phyloP scores from a whole-genome alignment of 2,888 invertebrate genomes.

The Drosophila planitibia region DNA sequence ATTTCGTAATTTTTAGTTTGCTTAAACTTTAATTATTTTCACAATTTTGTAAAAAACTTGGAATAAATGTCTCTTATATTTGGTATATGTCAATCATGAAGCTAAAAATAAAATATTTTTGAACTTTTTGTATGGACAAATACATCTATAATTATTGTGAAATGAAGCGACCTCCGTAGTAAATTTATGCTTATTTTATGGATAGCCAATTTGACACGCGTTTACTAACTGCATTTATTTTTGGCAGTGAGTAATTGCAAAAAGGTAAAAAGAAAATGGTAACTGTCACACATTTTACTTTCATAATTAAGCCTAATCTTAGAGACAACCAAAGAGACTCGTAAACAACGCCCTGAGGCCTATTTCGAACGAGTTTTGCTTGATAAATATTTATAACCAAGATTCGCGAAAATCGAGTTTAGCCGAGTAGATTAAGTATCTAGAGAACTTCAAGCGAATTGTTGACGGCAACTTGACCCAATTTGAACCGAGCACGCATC shows the following conservation, averaged over 20 bases:
- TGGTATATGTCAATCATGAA: neutral
- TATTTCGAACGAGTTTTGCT: constrained; percentile 20
- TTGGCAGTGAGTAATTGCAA: constrained; percentile 14
- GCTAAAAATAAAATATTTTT: neutral
- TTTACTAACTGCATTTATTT: constrained; percentile 11
- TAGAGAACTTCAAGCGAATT: constrained; percentile 30
- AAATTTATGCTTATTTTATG: neutral
- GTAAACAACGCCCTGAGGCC: constrained; percentile 20
- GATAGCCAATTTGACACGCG: neutral
- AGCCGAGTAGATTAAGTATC: constrained; percentile 29
- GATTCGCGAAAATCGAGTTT: constrained; percentile 46
- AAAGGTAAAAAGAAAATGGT: constrained; percentile 26
- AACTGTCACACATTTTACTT: constrained; percentile 27
- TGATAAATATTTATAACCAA: constrained; percentile 60
- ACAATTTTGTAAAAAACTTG: neutral
- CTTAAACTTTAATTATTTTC: neutral
- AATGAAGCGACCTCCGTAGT: neutral
- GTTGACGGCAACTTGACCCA: constrained; percentile 61
- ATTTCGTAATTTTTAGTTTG: neutral
- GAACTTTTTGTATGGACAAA: neutral
- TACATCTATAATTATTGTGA: neutral
- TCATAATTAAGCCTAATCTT: constrained; percentile 32
- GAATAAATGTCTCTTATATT: neutral
- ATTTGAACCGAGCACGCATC: constrained; percentile 44
- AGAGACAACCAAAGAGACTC: constrained; percentile 6